These are phyloP conservation scores for Arvicanthis niloticus DNA, from an alignment of 2,113 vertebrate species.

Conservation along the genomic window DNA sequence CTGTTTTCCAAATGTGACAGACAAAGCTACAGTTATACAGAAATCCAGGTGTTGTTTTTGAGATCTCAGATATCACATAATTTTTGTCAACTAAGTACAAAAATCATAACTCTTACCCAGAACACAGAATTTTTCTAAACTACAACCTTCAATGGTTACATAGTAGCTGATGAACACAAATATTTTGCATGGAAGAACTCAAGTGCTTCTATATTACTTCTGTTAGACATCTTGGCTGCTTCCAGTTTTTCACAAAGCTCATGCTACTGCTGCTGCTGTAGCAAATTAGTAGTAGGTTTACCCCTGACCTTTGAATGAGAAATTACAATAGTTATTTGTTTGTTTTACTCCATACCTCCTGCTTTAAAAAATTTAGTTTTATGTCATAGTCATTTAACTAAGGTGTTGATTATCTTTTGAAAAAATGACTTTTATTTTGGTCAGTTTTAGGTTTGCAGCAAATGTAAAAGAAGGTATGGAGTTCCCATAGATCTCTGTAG, in stretches of 20 bases:
- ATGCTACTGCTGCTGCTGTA: not conserved
- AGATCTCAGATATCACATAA: not conserved
- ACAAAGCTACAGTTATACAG: not conserved
- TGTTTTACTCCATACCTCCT: slow-evolving; percentile 12
- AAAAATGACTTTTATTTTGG: not conserved
- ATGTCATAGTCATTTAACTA: not conserved
- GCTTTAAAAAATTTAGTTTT: slow-evolving; percentile 45
- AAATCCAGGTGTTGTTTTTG: slow-evolving; percentile 12
- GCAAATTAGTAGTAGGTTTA: no score
- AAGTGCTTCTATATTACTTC: not conserved
- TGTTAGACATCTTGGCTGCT: not conserved
- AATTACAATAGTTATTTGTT: not conserved
- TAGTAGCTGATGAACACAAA: not conserved
- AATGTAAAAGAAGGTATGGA: not conserved
- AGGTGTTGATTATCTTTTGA: slow-evolving; percentile 12
- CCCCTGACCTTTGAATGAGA: not conserved
- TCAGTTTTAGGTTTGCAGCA: not conserved
- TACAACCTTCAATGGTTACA: not conserved
- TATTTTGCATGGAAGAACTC: not conserved
- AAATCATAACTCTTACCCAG: not conserved
- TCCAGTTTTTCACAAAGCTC: slow-evolving; percentile 34
- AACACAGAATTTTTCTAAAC: not conserved
- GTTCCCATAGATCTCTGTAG: not conserved
- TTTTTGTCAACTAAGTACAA: not conserved
- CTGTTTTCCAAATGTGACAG: slow-evolving; percentile 54